Percentiles rank a stretch among this genome's conserved stretches.
Evolutionary conservation across 2,888 invertebrate genomes (phyloP).

Genomic region (Boloria euphrosyne): DNA sequence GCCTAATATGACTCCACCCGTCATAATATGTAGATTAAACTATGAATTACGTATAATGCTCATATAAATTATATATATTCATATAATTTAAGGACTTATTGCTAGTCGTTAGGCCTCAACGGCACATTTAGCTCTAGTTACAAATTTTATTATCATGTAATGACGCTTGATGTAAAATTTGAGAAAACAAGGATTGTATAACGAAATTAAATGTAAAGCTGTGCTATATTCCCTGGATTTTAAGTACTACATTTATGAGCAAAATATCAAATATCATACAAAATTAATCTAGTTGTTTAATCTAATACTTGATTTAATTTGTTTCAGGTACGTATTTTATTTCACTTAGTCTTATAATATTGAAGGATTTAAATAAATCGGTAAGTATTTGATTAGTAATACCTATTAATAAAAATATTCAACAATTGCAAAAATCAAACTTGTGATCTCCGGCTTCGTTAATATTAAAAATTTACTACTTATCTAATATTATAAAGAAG

Average conservation of each 20-base stretch:
- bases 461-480: no score
- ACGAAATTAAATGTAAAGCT: not conserved
- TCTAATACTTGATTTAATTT: not conserved
- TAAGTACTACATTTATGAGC: constrained; percentile 15
- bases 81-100: constrained; percentile 15
- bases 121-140: not conserved
- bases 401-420: no score
- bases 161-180: constrained; percentile 24
- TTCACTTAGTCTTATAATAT: no score
- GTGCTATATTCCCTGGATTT: not conserved
- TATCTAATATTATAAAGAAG: no score
- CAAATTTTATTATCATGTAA: constrained; percentile 6
- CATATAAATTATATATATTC: not conserved
- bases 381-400: no score
- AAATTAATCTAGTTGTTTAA: no score
- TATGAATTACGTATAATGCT: not conserved
- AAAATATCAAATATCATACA: not conserved
- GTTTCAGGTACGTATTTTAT: constrained; percentile 13
- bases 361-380: no score
- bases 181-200: not conserved
- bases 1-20: not conserved
- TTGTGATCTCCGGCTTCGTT: no score
- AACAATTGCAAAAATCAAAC: no score
- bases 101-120: constrained; percentile 4
- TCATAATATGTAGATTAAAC: constrained; percentile 1